A percentile compares a stretch with the other conserved stretches of the same genome.
phyloP scores from a whole-genome alignment of 2,888 invertebrate genomes.

The Pollenia angustigena region DNA sequence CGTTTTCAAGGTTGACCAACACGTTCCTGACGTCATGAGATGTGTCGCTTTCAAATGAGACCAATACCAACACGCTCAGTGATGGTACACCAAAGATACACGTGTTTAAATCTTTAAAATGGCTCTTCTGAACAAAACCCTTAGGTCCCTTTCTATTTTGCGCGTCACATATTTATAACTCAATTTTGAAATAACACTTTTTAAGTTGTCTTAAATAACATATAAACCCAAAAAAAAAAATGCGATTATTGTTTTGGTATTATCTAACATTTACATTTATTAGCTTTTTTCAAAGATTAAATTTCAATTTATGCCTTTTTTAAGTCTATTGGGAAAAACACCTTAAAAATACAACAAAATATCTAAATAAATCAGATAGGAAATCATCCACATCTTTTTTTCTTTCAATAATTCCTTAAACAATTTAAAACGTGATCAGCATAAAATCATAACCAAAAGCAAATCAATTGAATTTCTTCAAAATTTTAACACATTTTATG shows the following conservation, averaged over 20 bases:
- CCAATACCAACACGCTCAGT: too few relatives aligned
- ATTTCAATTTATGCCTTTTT: constrained; percentile 5
- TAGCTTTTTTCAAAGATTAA: constrained; percentile 2
- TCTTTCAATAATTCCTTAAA: neutral
- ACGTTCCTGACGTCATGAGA: too few relatives aligned
- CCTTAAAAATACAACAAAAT: neutral
- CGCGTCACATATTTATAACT: too few relatives aligned
- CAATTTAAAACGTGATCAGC: constrained; percentile 35
- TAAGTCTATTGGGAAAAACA: neutral
- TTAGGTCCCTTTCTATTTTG: too few relatives aligned
- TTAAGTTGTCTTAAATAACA: neutral
- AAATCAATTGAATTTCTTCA: neutral
- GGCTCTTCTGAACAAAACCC: too few relatives aligned
- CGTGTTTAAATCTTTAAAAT: too few relatives aligned
- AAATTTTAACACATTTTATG: neutral
- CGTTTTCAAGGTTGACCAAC: too few relatives aligned
- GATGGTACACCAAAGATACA: too few relatives aligned
- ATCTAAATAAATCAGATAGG: neutral
- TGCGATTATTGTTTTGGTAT: neutral
- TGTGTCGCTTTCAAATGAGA: too few relatives aligned
- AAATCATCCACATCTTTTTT: neutral
- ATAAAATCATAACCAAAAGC: neutral
- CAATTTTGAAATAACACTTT: too few relatives aligned
- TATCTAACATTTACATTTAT: neutral
- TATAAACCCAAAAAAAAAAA: neutral